Conservation (phyloP, 2,797 vertebrate genomes). For the Diglossa cyanea region DNA sequence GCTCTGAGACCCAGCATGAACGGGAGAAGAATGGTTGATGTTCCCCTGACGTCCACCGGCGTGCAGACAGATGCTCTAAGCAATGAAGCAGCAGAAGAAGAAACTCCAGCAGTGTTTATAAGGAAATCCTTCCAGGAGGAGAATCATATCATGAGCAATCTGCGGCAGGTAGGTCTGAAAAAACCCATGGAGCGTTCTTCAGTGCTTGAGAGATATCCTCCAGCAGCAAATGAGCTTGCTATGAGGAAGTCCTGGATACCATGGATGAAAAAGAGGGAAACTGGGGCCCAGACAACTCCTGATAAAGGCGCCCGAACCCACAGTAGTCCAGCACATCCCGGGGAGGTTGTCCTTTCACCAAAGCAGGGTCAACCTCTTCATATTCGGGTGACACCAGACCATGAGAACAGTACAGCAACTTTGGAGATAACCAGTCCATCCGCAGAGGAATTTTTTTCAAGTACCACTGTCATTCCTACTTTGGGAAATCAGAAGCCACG, state of each 20-base stretch:
- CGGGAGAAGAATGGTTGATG: slow-evolving; percentile 87
- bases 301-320: slow-evolving; percentile 81
- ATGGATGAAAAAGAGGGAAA: slow-evolving; percentile 90
- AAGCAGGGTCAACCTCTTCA: slow-evolving; percentile 89
- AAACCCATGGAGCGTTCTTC: slow-evolving; percentile 81
- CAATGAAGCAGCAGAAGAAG: slow-evolving; percentile 81
- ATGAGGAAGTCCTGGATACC: slow-evolving; percentile 88
- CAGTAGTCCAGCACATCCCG: slow-evolving; percentile 56
- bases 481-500: slow-evolving; percentile 90
- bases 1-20: slow-evolving; percentile 87
- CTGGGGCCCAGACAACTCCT: slow-evolving; percentile 62
- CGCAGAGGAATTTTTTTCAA: slow-evolving; percentile 93
- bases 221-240: slow-evolving; percentile 82
- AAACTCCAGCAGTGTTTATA: slow-evolving; percentile 92
- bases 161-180: slow-evolving; percentile 86
- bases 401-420: slow-evolving; percentile 88
- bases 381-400: slow-evolving; percentile 92
- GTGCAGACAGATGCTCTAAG: slow-evolving; percentile 86
- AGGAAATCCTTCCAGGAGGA: slow-evolving; percentile 93
- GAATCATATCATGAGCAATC: slow-evolving; percentile 93
- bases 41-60: slow-evolving; percentile 86
- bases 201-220: slow-evolving; percentile 90
- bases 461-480: slow-evolving; percentile 92
- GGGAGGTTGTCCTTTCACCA: slow-evolving; percentile 82
- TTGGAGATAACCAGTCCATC: slow-evolving; percentile 93